Conservation (phyloP, 2,797 vertebrate genomes). For the Pseudochromis fuscus region DNA sequence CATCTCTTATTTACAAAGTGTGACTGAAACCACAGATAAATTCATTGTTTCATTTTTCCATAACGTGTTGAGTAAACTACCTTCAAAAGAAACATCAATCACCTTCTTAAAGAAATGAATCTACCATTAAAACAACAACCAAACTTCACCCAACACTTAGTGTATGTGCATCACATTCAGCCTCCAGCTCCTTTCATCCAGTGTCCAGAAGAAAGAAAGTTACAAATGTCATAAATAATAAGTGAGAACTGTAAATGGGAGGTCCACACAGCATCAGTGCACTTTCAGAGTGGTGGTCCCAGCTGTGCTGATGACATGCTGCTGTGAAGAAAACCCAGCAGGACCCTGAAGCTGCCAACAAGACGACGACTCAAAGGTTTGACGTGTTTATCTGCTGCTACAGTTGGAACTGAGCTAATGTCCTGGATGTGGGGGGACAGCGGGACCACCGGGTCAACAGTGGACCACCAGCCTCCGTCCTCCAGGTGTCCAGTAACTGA, state of each 20-base stretch:
- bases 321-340: slow-evolving; percentile 14
- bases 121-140: too few relatives aligned
- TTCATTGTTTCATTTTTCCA: too few relatives aligned
- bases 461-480: neutral
- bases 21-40: too few relatives aligned
- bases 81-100: too few relatives aligned
- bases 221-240: slow-evolving; percentile 4
- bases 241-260: too few relatives aligned
- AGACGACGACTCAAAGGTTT: slow-evolving; percentile 20
- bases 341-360: slow-evolving; percentile 32
- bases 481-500: neutral
- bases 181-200: too few relatives aligned
- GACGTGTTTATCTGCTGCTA: slow-evolving; percentile 11
- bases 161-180: too few relatives aligned
- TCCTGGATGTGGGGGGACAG: neutral
- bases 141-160: too few relatives aligned
- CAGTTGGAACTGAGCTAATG: neutral
- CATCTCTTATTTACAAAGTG: too few relatives aligned
- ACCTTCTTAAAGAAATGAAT: too few relatives aligned
- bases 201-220: neutral
- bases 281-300: slow-evolving; percentile 3
- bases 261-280: neutral
- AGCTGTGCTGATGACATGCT: neutral
- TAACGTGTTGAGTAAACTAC: too few relatives aligned
- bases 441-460: neutral